Evolutionary conservation across 92 coral and sea anemone species (phyloP), one percentile per base, ranked within the genome.

Genomic region (Scolanthus callimorphus): DNA sequence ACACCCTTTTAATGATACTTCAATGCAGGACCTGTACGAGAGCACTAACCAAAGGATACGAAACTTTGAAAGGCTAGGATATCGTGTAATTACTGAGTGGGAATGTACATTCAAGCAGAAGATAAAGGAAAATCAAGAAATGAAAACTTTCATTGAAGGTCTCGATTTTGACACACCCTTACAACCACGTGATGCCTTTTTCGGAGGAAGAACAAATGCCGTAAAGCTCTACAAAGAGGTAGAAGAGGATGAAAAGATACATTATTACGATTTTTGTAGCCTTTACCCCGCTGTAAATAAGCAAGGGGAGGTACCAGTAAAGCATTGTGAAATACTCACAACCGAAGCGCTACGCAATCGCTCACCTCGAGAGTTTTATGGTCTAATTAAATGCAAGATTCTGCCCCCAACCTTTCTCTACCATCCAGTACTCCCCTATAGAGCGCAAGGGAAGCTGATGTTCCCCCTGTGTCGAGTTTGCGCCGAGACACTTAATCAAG

Each of bases 21-120:
- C 73, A 11, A 74, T 81, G 82, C 67, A 60, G 21, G 78, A 66
- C 15, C 26, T 80, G 17, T 31, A 60, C 31, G 71, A 80, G 25
- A 55, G 39, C 15, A 81, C 84, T 2, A 0, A 55, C 8, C 6
- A 15, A 6, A 34, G 41, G 41, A 15, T 34, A 34, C 41, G 15
- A 15, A 34, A 6, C 8, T 34, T 34, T 34, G 15, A 15, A 15
- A 34, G 15, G 41, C 6, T 6, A 15, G 41, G 41, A 6, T 34
- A 34, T 15, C n/a, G n/a, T n/a, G n/a, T n/a, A 15, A 6, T 34
- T 15, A 15, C 15, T 15, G 15, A 6, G 41, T 34, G 41, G 41
- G 41, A 34, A 15, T 34, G 41, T 34, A 15, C 6, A 15, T 34
- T 34, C 15, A 34, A 34, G 15, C 8, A 34, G 8, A 6, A 34